Conservation (phyloP, 2,888 invertebrate species). For the Drosophila prostipennis region DNA sequence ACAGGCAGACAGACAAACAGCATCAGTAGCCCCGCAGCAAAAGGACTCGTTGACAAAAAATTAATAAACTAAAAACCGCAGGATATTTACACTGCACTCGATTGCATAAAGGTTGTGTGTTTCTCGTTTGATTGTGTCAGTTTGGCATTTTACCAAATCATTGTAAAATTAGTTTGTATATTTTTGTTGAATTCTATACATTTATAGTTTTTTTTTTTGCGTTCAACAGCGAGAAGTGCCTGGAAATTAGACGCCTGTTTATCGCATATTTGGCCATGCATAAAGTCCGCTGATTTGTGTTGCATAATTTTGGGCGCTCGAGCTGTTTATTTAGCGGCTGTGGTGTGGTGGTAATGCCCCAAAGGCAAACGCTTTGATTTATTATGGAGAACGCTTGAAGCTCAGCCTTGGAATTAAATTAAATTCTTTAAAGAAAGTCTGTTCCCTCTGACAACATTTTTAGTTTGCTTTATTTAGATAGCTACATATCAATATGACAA, state of each 20-base stretch:
- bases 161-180: slow-evolving; percentile 64
- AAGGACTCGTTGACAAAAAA: slow-evolving; percentile 68
- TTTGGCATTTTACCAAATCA: slow-evolving; percentile 45
- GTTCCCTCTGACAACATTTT: no score
- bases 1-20: slow-evolving; percentile 61
- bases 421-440: no score
- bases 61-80: slow-evolving; percentile 79
- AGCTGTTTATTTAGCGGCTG: slow-evolving; percentile 54
- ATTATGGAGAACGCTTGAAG: slow-evolving; percentile 39
- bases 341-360: slow-evolving; percentile 11
- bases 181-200: slow-evolving; percentile 8
- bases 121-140: slow-evolving; percentile 9
- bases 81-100: slow-evolving; percentile 77
- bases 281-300: slow-evolving; percentile 65
- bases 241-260: slow-evolving; percentile 66
- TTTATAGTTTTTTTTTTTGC: neutral
- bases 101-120: slow-evolving; percentile 31
- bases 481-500: no score
- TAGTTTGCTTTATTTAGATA: no score
- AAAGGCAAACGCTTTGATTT: slow-evolving; percentile 37
- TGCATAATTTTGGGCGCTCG: slow-evolving; percentile 59
- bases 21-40: slow-evolving; percentile 11
- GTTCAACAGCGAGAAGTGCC: slow-evolving; percentile 12
- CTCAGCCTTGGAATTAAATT: slow-evolving; percentile 35
- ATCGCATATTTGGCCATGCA: slow-evolving; percentile 66